Conservation (phyloP, 2,113 vertebrate genomes). For the Oreotrochilus melanogaster region DNA sequence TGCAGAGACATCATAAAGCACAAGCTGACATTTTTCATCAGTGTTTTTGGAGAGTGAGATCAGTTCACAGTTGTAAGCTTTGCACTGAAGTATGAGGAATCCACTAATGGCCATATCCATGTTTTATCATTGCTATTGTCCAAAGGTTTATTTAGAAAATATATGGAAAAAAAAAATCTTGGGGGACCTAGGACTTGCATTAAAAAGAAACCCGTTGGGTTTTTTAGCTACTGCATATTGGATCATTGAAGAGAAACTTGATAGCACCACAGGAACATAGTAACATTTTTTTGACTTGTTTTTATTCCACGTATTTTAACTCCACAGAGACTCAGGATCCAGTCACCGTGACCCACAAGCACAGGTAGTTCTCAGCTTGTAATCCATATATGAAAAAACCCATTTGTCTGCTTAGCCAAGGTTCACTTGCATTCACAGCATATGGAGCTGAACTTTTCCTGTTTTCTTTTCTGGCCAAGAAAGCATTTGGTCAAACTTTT, state of each 20-base stretch:
- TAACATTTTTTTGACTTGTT: background rate
- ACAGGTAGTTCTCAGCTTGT: slow-evolving; percentile 23
- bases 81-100: background rate
- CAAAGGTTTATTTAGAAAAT: background rate
- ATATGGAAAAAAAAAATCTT: background rate
- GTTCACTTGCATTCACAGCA: background rate
- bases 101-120: background rate
- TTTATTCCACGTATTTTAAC: slow-evolving; percentile 13
- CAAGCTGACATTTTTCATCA: background rate
- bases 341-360: background rate
- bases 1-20: background rate
- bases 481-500: background rate
- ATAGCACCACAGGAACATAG: background rate
- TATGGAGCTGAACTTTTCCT: background rate
- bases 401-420: slow-evolving; percentile 23
- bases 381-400: background rate
- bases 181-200: background rate
- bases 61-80: background rate
- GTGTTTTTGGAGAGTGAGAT: background rate
- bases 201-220: background rate
- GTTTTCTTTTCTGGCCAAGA: background rate
- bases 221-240: slow-evolving; percentile 26
- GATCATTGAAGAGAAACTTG: slow-evolving; percentile 6
- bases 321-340: background rate
- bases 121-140: background rate